phyloP scores from a whole-genome alignment of 2,113 vertebrate genomes.

The Saguinus imperator region DNA sequence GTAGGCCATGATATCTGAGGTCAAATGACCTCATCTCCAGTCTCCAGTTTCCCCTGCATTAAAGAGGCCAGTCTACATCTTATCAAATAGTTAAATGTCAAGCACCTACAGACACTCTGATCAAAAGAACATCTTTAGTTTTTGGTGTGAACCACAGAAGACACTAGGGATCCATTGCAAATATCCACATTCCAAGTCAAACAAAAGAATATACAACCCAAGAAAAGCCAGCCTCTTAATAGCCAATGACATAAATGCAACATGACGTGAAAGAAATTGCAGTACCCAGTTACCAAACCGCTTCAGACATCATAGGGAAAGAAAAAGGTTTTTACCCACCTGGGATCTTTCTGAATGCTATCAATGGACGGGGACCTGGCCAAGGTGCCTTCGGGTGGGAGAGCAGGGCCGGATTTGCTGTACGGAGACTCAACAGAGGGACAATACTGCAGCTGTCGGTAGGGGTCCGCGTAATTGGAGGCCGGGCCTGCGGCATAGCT shows the following conservation, averaged over 20 bases:
- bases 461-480: constrained; percentile 94
- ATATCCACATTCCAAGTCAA: background rate
- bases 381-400: constrained; percentile 96
- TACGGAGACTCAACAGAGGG: constrained; percentile 98
- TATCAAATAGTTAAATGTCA: accelerated
- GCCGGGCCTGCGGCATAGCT: constrained; percentile 94
- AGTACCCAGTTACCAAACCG: background rate
- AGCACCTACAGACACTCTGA: background rate
- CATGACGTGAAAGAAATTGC: accelerated
- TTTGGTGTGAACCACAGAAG: background rate
- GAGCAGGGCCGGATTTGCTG: constrained; percentile 98
- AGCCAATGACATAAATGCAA: background rate
- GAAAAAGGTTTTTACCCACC: constrained; percentile 88
- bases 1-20: accelerated
- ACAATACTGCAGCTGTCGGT: constrained; percentile 99
- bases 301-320: constrained; percentile 16
- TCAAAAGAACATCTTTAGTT: background rate
- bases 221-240: background rate
- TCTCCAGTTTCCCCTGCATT: background rate
- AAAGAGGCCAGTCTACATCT: background rate
- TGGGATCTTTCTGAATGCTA: constrained; percentile 99
- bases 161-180: background rate
- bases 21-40: background rate
- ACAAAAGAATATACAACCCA: background rate
- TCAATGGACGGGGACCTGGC: constrained; percentile 98